Conservation (phyloP, 2,888 invertebrate species). For the Drosophila quinaria region DNA sequence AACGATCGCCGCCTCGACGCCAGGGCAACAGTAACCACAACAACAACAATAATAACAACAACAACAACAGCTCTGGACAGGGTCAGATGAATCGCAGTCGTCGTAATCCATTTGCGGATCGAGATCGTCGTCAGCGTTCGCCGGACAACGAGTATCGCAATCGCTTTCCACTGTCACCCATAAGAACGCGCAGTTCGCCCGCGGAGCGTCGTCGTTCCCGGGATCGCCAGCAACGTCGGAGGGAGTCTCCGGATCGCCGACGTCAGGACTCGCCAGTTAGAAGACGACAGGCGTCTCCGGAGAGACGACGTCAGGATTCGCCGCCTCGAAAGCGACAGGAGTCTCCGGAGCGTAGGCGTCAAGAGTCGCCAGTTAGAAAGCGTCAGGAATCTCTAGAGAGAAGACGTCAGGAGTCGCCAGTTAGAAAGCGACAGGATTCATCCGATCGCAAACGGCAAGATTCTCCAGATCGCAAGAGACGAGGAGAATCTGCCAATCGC, state of each 20-base stretch:
- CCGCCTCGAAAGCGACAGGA: conserved; percentile 34
- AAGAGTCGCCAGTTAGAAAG: conserved; percentile 29
- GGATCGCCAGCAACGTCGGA: conserved; percentile 52
- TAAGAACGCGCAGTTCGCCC: conserved; percentile 75
- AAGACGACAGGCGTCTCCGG: conserved; percentile 39
- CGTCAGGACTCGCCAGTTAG: conserved; percentile 45
- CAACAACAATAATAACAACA: conserved; percentile 6
- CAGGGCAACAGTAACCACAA: conserved; percentile 39
- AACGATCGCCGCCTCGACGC: conserved; percentile 81
- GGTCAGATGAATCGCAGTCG: conserved; percentile 63
- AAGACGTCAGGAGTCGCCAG: conserved; percentile 42
- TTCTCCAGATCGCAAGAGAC: conserved; percentile 35
- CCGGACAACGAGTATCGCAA: conserved; percentile 81
- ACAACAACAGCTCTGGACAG: conserved; percentile 14
- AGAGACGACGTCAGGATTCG: conserved; percentile 40
- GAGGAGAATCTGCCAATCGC: conserved; percentile 43
- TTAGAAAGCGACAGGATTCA: conserved; percentile 30
- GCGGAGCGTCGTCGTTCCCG: conserved; percentile 71
- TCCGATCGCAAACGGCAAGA: conserved; percentile 34
- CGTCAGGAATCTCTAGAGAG: conserved; percentile 39
- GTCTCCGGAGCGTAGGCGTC: conserved; percentile 30
- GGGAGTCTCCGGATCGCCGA: conserved; percentile 34
- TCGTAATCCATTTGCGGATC: conserved; percentile 82
- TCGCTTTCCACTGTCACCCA: conserved; percentile 81
- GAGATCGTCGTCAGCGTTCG: conserved; percentile 82